Evolutionary conservation across 2,888 invertebrate species (phyloP), one percentile per base, ranked within the genome.

Genomic region (Osedax frankpressi): DNA sequence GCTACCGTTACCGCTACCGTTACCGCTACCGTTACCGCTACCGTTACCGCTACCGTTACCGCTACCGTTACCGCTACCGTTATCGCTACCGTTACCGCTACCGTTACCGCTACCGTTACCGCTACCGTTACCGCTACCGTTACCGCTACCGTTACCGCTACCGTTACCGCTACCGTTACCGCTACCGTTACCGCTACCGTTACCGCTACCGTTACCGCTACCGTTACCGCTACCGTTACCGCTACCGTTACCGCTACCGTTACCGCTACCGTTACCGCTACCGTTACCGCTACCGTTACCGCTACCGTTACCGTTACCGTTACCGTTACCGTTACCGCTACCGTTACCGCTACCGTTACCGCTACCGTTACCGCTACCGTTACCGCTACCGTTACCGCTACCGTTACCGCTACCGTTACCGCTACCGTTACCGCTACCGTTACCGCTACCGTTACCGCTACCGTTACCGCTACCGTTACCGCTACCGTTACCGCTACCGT

Each of bases 251-350:
- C 67, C 67, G 67, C 67, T 67, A 67, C 67, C 67, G 67, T 25
- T 67, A 67, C 67, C 67, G 67, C 67, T 67, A 67, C 67, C 25
- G 67, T 11, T 67, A 67, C 67, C 67, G 67, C 67, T 67, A 67
- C 67, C 67, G 67, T 25, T 67, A 67, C 67, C 25, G 67, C 67
- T 67, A 67, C 67, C 25, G 67, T 25, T 67, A 67, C 67, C 67
- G 19, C 67, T 67, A 67, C 67, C 67, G 67, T 25, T 67, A 67
- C 67, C 67, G 25, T 25, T 67, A 67, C 67, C 67, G 25, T 25
- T 67, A 67, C 67, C 67, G 67, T 25, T 67, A 67, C 67, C 67
- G 19, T 25, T 67, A 67, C 67, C 67, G 25, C 67, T 67, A 67
- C 67, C 67, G 25, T 25, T 67, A 67, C 67, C 67, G 25, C 67